These are phyloP conservation scores for Lepilemur ruficaudatus DNA, from an alignment of 2,797 vertebrate species.

Conservation along the genomic window DNA sequence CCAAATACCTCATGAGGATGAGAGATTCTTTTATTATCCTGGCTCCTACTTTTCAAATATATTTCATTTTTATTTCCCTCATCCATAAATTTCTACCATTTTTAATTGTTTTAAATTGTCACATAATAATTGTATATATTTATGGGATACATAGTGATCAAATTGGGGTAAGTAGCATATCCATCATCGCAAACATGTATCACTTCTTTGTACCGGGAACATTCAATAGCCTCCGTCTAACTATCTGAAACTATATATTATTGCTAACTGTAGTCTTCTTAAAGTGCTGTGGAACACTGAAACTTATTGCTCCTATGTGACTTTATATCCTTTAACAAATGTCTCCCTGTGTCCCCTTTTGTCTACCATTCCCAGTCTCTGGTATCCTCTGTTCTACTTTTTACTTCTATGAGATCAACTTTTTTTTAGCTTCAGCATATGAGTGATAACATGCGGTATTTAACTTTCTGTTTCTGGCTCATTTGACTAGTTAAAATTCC, in stretches of 20 bases:
- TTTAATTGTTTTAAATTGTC: neutral
- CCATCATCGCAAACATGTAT: neutral
- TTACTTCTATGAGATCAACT: neutral
- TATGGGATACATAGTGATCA: neutral
- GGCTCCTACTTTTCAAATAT: neutral
- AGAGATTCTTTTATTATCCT: neutral
- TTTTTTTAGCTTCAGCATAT: neutral
- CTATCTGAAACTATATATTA: neutral
- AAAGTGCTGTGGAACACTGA: no score
- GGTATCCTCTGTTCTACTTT: neutral
- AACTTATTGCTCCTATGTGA: neutral
- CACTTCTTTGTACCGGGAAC: neutral
- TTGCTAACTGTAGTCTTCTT: neutral
- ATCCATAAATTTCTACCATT: neutral
- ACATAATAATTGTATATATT: neutral
- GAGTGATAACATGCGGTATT: neutral
- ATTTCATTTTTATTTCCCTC: neutral
- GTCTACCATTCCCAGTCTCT: neutral
- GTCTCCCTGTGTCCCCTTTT: neutral
- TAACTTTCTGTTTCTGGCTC: neutral
- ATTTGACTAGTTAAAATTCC: neutral
- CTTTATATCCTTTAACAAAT: neutral
- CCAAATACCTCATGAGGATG: neutral
- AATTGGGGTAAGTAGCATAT: neutral
- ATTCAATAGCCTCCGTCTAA: neutral